Conservation (phyloP, 2,797 vertebrate genomes). For the Acipenser ruthenus region DNA sequence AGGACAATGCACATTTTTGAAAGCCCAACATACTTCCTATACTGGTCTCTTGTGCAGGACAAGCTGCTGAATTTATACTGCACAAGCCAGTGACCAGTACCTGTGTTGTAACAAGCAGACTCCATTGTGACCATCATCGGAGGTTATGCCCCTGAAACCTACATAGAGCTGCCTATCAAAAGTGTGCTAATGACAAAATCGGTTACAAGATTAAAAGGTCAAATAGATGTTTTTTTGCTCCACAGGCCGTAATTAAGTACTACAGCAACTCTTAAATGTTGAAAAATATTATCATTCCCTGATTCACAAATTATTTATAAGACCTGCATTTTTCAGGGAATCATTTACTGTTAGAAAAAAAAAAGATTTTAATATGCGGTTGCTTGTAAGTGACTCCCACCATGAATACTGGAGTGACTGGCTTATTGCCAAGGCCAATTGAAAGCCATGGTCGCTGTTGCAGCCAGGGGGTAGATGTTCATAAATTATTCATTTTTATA, state of each 20-base stretch:
- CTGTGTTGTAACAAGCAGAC: too few relatives aligned
- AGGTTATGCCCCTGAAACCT: too few relatives aligned
- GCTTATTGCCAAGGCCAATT: constrained; percentile 68
- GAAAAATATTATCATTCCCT: constrained; percentile 38
- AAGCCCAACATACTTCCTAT: too few relatives aligned
- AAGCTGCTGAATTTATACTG: too few relatives aligned
- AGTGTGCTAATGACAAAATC: neutral
- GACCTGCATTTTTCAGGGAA: constrained; percentile 47
- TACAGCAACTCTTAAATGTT: constrained; percentile 1
- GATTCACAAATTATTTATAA: constrained; percentile 54
- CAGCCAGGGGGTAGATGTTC: constrained; percentile 59
- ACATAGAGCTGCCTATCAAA: too few relatives aligned
- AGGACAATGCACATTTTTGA: too few relatives aligned
- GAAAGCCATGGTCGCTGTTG: constrained; percentile 46
- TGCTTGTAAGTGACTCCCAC: constrained; percentile 44
- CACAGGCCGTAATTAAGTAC: neutral
- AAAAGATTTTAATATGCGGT: constrained; percentile 60
- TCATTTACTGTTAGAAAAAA: constrained; percentile 51
- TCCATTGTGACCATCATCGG: too few relatives aligned
- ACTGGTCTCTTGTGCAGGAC: too few relatives aligned
- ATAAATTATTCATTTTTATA: constrained; percentile 71
- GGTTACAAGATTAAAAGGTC: neutral
- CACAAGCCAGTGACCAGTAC: too few relatives aligned
- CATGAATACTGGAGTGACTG: constrained; percentile 52
- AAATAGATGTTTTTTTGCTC: neutral